Evolutionary conservation across 2,888 invertebrate genomes (phyloP).

Genomic region (Drosophila multiciliata): DNA sequence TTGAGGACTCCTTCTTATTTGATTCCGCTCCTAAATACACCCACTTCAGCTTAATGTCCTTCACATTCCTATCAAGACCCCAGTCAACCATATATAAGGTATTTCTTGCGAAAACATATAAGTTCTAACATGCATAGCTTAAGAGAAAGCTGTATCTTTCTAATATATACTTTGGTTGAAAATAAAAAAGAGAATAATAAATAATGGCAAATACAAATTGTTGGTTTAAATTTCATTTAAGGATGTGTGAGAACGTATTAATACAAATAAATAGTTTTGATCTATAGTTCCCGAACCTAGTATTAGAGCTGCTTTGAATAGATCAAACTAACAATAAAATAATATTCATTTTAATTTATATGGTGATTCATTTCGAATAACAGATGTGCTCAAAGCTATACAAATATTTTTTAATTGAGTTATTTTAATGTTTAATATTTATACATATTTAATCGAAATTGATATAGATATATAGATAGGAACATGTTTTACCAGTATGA

Average conservation of each 20-base stretch:
- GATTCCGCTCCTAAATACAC: too few relatives aligned
- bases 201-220: not conserved
- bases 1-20: not conserved
- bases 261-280: not conserved
- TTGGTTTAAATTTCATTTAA: not conserved
- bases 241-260: not conserved
- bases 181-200: too few relatives aligned
- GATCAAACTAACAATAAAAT: too few relatives aligned
- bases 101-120: too few relatives aligned
- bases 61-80: not conserved
- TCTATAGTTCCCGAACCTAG: too few relatives aligned
- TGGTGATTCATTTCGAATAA: not conserved
- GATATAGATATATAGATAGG: not conserved
- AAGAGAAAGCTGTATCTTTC: too few relatives aligned
- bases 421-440: not conserved
- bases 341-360: not conserved
- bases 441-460: not conserved
- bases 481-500: too few relatives aligned
- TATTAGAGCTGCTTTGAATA: too few relatives aligned
- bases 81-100: too few relatives aligned
- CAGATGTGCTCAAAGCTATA: not conserved
- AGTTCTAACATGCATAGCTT: too few relatives aligned
- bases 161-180: not conserved
- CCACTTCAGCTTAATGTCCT: not conserved
- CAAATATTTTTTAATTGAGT: not conserved